A percentile compares a stretch with the other conserved stretches of the same genome.
Conservation (phyloP, 1,140 invertebrate species). For the Zaprionus capensis region DNA sequence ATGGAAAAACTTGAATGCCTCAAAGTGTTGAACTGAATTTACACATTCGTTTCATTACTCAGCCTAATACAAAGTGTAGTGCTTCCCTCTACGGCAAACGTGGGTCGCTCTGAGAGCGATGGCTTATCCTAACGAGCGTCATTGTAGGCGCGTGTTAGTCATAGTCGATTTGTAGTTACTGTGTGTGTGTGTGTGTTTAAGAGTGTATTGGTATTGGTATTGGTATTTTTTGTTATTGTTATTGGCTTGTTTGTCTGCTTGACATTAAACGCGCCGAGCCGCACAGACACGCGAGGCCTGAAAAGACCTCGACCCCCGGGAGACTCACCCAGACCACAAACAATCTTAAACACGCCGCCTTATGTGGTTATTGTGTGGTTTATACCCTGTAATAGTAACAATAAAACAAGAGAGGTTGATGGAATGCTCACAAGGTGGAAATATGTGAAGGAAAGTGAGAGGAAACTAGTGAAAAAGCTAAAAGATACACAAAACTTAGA, state of each 20-base stretch:
- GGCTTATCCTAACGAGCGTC: constrained; percentile 5
- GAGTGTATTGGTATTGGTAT: constrained; percentile 60
- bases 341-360: constrained; percentile 14
- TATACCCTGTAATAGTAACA: constrained; percentile 15
- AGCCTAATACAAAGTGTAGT: neutral
- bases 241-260: constrained; percentile 54
- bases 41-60: constrained; percentile 8
- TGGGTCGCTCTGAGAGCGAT: neutral
- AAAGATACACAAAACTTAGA: neutral
- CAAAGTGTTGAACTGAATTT: constrained; percentile 1
- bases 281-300: constrained; percentile 21
- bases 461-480: neutral
- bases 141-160: constrained; percentile 74
- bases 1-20: neutral
- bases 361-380: constrained; percentile 5
- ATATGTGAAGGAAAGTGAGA: neutral
- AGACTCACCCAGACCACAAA: neutral
- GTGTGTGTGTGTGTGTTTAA: constrained; percentile 30
- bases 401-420: neutral
- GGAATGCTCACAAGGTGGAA: neutral
- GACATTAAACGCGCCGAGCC: constrained; percentile 48
- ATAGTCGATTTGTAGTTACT: constrained; percentile 64
- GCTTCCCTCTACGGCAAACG: no score
- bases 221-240: constrained; percentile 50
- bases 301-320: constrained; percentile 19